Conservation (phyloP, 2,113 vertebrate species). For the Bubo bubo region DNA sequence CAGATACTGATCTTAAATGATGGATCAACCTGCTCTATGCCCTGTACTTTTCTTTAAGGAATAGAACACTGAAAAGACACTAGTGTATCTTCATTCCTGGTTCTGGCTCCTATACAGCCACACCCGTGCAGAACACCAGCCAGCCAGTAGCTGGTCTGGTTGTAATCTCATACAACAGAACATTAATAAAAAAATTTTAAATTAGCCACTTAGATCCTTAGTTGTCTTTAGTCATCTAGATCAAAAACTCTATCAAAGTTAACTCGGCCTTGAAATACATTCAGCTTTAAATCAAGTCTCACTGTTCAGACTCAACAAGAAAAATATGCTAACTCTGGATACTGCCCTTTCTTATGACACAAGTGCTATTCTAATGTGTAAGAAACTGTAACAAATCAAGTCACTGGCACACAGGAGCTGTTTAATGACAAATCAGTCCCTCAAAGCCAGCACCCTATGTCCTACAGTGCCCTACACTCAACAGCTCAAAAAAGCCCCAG, state of each 20-base stretch:
- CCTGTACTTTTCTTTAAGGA: neutral
- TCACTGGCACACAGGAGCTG: neutral
- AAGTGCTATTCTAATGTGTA: neutral
- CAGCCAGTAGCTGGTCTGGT: neutral
- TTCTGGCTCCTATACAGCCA: neutral
- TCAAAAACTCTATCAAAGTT: slow-evolving; percentile 9
- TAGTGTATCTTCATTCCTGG: neutral
- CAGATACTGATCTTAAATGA: neutral
- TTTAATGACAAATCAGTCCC: neutral
- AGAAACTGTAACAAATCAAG: neutral
- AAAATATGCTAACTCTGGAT: neutral
- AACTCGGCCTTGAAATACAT: neutral
- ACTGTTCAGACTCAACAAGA: neutral
- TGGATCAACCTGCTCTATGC: neutral
- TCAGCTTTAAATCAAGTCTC: neutral
- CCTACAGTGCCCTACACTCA: neutral
- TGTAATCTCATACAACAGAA: neutral
- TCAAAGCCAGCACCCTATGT: neutral
- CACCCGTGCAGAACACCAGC: neutral
- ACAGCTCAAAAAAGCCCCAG: neutral
- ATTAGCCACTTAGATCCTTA: neutral
- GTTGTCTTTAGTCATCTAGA: neutral
- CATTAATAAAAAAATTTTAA: neutral
- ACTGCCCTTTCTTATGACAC: neutral
- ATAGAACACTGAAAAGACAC: neutral